These are phyloP conservation scores for Dolichallabes microphthalmus DNA, from an alignment of 2,113 vertebrate species.

Conservation along the genomic window DNA sequence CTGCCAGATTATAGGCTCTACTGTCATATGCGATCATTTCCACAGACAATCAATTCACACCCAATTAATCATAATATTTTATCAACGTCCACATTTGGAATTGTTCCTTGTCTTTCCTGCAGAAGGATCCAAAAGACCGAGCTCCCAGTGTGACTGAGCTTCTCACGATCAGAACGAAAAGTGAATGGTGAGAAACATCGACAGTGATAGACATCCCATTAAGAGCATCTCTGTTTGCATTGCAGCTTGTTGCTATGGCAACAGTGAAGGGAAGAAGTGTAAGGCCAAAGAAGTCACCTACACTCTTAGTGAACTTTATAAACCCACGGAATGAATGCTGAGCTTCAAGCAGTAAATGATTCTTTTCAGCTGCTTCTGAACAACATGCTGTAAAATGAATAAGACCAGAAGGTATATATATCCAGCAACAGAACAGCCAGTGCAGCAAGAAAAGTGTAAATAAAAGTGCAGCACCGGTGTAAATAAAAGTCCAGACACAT, in stretches of 20 bases:
- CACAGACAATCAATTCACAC: not conserved
- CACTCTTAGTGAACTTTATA: not conserved
- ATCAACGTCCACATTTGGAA: not conserved
- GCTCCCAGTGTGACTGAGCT: not conserved
- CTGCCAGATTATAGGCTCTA: not conserved
- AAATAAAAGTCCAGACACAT: not conserved
- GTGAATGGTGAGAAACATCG: not conserved
- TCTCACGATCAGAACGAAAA: not conserved
- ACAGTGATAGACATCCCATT: not conserved
- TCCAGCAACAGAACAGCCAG: not conserved
- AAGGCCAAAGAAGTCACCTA: not conserved
- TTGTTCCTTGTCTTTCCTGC: not conserved
- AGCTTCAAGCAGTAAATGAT: not conserved
- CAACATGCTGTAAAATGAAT: not conserved
- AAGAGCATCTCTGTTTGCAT: not conserved
- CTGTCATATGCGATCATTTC: not conserved
- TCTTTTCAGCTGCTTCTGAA: not conserved
- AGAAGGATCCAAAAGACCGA: not conserved
- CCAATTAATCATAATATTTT: not conserved
- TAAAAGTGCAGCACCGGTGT: not conserved
- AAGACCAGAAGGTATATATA: not conserved
- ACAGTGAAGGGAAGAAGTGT: not conserved
- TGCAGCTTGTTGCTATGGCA: conserved; percentile 2
- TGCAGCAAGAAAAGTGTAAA: not conserved
- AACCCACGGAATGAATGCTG: not conserved